Percentiles rank a stretch among this genome's conserved stretches.
Conservation (phyloP, 1,140 invertebrate genomes). For the Phthorimaea operculella region DNA sequence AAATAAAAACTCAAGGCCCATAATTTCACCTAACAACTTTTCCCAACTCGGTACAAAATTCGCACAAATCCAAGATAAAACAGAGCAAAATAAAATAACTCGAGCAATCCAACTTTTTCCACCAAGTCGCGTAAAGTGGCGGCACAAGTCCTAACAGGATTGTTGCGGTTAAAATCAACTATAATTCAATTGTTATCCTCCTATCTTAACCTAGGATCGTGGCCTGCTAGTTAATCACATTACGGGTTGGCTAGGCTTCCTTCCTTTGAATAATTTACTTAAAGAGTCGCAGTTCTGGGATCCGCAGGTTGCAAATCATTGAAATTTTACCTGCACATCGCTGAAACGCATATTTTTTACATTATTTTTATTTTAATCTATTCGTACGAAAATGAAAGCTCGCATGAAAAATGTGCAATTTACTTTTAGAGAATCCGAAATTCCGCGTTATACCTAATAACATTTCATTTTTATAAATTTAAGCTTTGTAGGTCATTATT, state of each 20-base stretch:
- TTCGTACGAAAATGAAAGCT: no score
- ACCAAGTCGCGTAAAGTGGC: not conserved
- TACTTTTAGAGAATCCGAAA: no score
- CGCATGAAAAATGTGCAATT: no score
- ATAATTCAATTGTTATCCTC: constrained; percentile 9
- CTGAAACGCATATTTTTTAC: no score
- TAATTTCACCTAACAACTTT: no score
- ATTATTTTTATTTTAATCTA: no score
- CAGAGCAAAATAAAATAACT: not conserved
- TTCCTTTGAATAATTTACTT: not conserved
- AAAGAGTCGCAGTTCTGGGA: not conserved
- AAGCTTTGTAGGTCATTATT: no score
- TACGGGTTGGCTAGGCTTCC: constrained; percentile 1
- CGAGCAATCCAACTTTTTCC: not conserved
- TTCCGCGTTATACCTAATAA: no score
- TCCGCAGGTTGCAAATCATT: no score
- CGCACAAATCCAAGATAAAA: not conserved
- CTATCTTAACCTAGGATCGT: constrained; percentile 6
- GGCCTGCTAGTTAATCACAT: constrained; percentile 3
- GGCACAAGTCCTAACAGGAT: not conserved
- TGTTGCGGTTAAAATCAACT: constrained; percentile 6
- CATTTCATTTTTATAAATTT: no score
- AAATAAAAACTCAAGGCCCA: not conserved
- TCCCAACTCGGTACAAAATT: not conserved
- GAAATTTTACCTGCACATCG: no score